Conservation (phyloP, 1,140 invertebrate genomes). For the Planococcus citri region DNA sequence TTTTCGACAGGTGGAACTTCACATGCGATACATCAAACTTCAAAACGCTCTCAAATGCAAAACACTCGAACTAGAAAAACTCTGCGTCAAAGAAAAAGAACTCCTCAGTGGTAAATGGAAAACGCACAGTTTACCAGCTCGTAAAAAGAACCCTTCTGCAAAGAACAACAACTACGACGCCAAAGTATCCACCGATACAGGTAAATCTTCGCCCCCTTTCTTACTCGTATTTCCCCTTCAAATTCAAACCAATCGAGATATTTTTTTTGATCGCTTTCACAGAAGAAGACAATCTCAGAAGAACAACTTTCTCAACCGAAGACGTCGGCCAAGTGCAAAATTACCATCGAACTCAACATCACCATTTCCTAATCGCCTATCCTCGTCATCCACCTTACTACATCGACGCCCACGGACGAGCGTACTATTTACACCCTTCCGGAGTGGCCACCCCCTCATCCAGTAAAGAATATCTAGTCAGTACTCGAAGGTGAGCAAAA, state of each 20-base stretch:
- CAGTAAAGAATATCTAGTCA: slow-evolving; percentile 28
- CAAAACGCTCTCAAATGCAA: slow-evolving; percentile 75
- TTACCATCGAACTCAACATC: slow-evolving; percentile 39
- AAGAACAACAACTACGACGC: slow-evolving; percentile 30
- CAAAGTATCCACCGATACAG: slow-evolving; percentile 39
- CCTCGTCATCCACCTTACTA: slow-evolving; percentile 42
- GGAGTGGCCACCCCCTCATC: slow-evolving; percentile 26
- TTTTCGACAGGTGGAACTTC: slow-evolving; percentile 57
- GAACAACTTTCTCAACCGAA: slow-evolving; percentile 54
- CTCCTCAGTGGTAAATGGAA: slow-evolving; percentile 74
- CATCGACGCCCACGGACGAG: slow-evolving; percentile 48
- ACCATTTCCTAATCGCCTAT: slow-evolving; percentile 45
- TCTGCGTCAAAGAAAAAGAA: slow-evolving; percentile 69
- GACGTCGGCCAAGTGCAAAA: slow-evolving; percentile 46
- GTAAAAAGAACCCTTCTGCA: slow-evolving; percentile 45
- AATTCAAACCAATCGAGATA: too few relatives aligned
- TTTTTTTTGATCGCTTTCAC: slow-evolving; percentile 31
- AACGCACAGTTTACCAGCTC: slow-evolving; percentile 67
- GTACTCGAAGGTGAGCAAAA: slow-evolving; percentile 29
- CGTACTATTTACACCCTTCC: slow-evolving; percentile 45
- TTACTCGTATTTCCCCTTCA: slow-evolving; percentile 31
- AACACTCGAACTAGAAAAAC: slow-evolving; percentile 66
- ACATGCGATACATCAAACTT: slow-evolving; percentile 80
- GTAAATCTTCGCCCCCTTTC: slow-evolving; percentile 30
- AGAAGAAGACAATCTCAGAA: slow-evolving; percentile 25